These are phyloP conservation scores for Cataglyphis hispanica DNA, from an alignment of 1,140 invertebrate species.

Conservation along the genomic window DNA sequence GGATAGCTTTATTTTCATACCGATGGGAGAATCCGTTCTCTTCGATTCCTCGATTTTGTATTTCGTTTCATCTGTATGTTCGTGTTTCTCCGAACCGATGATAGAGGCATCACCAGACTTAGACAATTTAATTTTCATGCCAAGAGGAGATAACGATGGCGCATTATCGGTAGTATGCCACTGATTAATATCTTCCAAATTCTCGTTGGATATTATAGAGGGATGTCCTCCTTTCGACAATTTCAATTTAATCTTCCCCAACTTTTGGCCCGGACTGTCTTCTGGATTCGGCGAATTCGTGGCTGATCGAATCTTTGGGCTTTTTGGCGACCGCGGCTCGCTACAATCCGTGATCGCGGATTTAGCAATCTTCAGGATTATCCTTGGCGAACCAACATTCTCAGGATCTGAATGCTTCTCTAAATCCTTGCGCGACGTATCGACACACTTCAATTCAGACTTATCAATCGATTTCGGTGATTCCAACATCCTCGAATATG, in stretches of 20 bases:
- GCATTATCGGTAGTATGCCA: slow-evolving; percentile 81
- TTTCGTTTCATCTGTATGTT: slow-evolving; percentile 71
- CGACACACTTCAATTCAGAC: slow-evolving; percentile 70
- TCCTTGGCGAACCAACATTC: slow-evolving; percentile 84
- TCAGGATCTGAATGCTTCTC: slow-evolving; percentile 79
- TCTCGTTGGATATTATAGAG: slow-evolving; percentile 84
- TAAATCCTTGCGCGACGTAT: slow-evolving; percentile 80
- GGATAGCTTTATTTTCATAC: slow-evolving; percentile 85
- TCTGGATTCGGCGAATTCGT: slow-evolving; percentile 85
- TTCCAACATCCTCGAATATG: slow-evolving; percentile 77
- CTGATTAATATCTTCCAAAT: slow-evolving; percentile 77
- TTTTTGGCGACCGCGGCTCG: slow-evolving; percentile 85
- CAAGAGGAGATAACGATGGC: slow-evolving; percentile 81
- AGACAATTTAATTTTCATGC: slow-evolving; percentile 84
- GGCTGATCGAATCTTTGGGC: slow-evolving; percentile 84
- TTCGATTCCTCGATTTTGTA: slow-evolving; percentile 79
- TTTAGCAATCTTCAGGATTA: slow-evolving; percentile 85
- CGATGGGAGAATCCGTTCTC: slow-evolving; percentile 81
- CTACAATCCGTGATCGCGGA: slow-evolving; percentile 84
- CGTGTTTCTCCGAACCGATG: slow-evolving; percentile 75
- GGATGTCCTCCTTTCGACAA: slow-evolving; percentile 84
- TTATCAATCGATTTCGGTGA: slow-evolving; percentile 72
- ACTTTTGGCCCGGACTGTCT: slow-evolving; percentile 84
- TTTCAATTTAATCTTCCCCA: slow-evolving; percentile 85
- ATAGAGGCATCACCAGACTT: slow-evolving; percentile 81